Evolutionary conservation across 2,888 invertebrate species (phyloP), one percentile per base, ranked within the genome.

Genomic region (Sthenelais limicola): DNA sequence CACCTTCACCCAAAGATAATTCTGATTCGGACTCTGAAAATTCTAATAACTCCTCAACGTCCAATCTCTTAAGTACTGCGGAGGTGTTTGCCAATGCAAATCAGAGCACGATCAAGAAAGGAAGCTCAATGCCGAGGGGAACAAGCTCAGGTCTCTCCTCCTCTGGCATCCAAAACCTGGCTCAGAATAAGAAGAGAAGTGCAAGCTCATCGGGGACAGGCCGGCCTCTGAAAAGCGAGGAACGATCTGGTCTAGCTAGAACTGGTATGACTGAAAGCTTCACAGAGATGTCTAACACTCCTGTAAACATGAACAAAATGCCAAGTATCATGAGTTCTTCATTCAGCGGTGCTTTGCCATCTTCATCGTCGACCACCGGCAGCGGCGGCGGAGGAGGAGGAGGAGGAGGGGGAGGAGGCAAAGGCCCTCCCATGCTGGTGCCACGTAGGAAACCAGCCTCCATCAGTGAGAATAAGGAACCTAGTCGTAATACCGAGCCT

Each of bases 71-170:
- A 51, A 92, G 92, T 74, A 92, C 92, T 0, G 93, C 93, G 0
- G 93, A 93, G 83, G 90, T 92, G 35, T 94, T 94, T 84, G 94
- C 93, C 67, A 92, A 93, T 81, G 93, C 93, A 79, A 93, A 93
- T 83, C 93, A 93, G 86, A 92, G 92, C 80, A 94, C 94, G 0
- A 88, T 94, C 71, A 93, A 93, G 83, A 94, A 93, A 82, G 87
- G 85, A 26, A 76, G 77, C 32, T 80, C 81, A 7, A 79, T 81
- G 81, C 80, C 82, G 0, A 69, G 81, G 18, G 80, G 78, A 26
- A 58, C 67, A 3, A 73, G 49, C 48, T 30, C 58, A 3, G 68
- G 33, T 9, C 47, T 71, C 24, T 21, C 47, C 9, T 3, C 28
- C 5, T 43, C 18, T 9, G 9, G 12, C 9, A 43, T 18, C 9